Percentiles rank a stretch among this genome's conserved stretches.
These are phyloP conservation scores for Chaetorhynchus papuensis DNA, from an alignment of 2,113 vertebrate genomes.

Conservation along the genomic window DNA sequence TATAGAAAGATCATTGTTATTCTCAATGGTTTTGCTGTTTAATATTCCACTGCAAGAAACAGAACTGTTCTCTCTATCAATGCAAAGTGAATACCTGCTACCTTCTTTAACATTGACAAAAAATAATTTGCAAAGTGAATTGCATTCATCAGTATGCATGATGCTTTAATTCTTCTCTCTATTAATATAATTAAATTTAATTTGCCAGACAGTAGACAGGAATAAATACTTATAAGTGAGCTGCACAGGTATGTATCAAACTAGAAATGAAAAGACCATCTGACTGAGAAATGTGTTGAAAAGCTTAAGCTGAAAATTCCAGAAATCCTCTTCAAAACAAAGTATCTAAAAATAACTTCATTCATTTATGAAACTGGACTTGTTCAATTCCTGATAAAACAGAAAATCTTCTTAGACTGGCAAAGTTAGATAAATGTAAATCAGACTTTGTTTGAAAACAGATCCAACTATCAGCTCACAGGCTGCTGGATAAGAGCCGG, in stretches of 20 bases:
- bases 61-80: neutral
- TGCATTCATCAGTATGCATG: neutral
- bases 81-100: neutral
- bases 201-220: neutral
- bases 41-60: neutral
- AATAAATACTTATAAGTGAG: constrained; percentile 27
- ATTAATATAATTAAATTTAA: constrained; percentile 35
- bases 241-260: constrained; percentile 11
- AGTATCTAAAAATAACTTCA: neutral
- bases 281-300: neutral
- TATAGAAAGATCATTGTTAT: neutral
- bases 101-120: constrained; percentile 29
- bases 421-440: neutral
- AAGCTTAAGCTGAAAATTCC: neutral
- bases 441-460: neutral
- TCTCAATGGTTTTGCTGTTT: neutral
- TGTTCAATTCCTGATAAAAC: neutral
- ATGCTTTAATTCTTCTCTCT: neutral
- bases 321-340: neutral
- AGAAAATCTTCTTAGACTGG: neutral
- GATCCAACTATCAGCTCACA: neutral
- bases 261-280: neutral
- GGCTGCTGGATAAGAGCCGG: neutral
- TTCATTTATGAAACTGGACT: neutral
- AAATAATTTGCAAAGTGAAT: constrained; percentile 34